Conservation (phyloP, 2,113 vertebrate genomes). For the Cichladusa arquata region DNA sequence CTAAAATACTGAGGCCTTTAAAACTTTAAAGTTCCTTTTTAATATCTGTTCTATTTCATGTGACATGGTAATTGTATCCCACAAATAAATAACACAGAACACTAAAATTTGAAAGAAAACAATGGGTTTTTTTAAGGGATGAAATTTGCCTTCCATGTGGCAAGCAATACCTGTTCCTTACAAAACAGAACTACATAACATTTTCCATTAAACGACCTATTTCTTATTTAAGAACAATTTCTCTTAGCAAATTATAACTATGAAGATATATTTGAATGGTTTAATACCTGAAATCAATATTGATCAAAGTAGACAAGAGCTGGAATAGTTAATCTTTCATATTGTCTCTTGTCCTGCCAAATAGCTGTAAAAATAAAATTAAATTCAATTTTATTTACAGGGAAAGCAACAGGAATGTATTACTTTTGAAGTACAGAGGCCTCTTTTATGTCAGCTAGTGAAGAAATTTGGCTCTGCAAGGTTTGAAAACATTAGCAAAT, state of each 20-base stretch:
- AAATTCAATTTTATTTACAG: not conserved
- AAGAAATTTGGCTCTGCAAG: not conserved
- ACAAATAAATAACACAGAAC: not conserved
- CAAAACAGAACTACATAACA: not conserved
- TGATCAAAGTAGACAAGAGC: slow-evolving; percentile 69
- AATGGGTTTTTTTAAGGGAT: not conserved
- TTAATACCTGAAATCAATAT: not conserved
- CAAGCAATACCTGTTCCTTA: not conserved
- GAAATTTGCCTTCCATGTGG: not conserved
- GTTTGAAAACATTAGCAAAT: not conserved
- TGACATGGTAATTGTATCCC: not conserved
- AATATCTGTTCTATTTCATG: not conserved
- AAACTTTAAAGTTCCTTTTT: not conserved
- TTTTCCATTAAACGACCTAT: fast-evolving
- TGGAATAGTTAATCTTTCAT: not conserved
- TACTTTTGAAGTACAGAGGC: not conserved
- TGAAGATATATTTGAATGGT: not conserved
- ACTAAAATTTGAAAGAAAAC: not conserved
- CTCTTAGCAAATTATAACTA: not conserved
- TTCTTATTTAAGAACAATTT: not conserved
- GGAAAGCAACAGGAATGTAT: not conserved
- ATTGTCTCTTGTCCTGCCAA: not conserved
- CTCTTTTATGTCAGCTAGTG: not conserved
- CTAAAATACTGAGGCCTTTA: not conserved
- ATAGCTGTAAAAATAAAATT: not conserved